phyloP scores from a whole-genome alignment of 2,797 vertebrate genomes.

The Notolabrus celidotus region DNA sequence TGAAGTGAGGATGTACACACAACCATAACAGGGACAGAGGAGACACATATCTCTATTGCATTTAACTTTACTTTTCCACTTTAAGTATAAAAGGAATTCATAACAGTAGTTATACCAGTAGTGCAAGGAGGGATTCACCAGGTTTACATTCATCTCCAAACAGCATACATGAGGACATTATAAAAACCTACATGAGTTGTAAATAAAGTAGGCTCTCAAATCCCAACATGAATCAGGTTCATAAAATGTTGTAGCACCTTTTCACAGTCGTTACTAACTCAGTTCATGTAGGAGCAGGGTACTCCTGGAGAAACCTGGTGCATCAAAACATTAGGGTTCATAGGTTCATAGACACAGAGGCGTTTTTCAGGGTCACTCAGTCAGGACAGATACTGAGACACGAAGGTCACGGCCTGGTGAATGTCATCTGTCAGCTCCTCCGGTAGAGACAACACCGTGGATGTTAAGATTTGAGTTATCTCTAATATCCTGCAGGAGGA shows the following conservation, averaged over 20 bases:
- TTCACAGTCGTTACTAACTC: constrained; percentile 38
- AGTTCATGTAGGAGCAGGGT: constrained; percentile 36
- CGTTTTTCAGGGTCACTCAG: background rate
- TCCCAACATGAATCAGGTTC: constrained; percentile 20
- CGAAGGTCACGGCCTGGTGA: constrained; percentile 80
- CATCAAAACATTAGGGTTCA: constrained; percentile 1
- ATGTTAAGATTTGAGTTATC: constrained; percentile 81
- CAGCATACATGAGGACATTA: constrained; percentile 34
- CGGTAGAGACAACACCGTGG: constrained; percentile 79
- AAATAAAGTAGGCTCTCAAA: constrained; percentile 26
- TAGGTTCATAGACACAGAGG: background rate
- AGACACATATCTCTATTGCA: constrained; percentile 35
- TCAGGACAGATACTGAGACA: constrained; percentile 80
- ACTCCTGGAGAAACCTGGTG: constrained; percentile 6
- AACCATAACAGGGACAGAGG: background rate
- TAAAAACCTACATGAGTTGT: constrained; percentile 43
- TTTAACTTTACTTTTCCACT: constrained; percentile 63
- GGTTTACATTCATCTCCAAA: constrained; percentile 54
- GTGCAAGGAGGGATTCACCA: constrained; percentile 58
- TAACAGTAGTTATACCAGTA: constrained; percentile 44
- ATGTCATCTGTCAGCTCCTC: constrained; percentile 86
- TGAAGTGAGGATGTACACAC: no score
- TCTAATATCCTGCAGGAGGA: constrained; percentile 81
- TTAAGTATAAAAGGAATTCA: constrained; percentile 33
- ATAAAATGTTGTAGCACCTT: constrained; percentile 70